A percentile compares a stretch with the other conserved stretches of the same genome.
These are phyloP conservation scores for Polia nebulosa DNA, from an alignment of 2,888 invertebrate genomes.

Conservation along the genomic window DNA sequence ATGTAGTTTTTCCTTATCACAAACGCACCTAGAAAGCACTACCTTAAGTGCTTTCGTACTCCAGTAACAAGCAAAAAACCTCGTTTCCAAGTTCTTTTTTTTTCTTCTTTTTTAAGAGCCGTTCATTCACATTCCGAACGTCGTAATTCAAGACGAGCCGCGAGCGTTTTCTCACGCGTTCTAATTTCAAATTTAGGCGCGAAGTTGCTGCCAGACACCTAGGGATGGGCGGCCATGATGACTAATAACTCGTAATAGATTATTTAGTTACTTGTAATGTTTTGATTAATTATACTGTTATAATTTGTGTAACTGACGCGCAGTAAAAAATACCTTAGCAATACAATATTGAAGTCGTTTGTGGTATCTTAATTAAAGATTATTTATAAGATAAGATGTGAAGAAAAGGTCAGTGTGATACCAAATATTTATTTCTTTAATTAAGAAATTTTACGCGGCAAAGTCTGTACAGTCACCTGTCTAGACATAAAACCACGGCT, in stretches of 20 bases:
- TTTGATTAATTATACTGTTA: slow-evolving; percentile 31
- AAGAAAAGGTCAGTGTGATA: slow-evolving; percentile 25
- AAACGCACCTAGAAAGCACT: slow-evolving; percentile 53
- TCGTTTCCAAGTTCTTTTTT: slow-evolving; percentile 61
- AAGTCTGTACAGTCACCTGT: not conserved
- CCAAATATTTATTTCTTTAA: slow-evolving; percentile 11
- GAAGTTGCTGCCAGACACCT: slow-evolving; percentile 77
- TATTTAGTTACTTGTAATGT: slow-evolving; percentile 23
- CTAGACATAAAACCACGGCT: slow-evolving; percentile 16
- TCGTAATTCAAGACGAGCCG: slow-evolving; percentile 80
- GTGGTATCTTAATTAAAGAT: slow-evolving; percentile 12
- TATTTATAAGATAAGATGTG: slow-evolving; percentile 12
- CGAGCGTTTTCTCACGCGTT: slow-evolving; percentile 86
- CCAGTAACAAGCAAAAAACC: slow-evolving; percentile 73
- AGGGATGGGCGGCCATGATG: slow-evolving; percentile 61
- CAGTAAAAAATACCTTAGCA: slow-evolving; percentile 14
- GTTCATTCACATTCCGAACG: slow-evolving; percentile 83
- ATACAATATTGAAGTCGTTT: slow-evolving; percentile 6
- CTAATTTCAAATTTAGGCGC: slow-evolving; percentile 86
- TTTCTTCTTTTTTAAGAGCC: slow-evolving; percentile 57
- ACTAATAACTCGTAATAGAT: slow-evolving; percentile 51
- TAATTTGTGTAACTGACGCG: slow-evolving; percentile 6
- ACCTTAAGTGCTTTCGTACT: no score
- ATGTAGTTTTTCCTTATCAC: slow-evolving; percentile 59
- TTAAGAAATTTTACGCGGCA: slow-evolving; percentile 12